A percentile compares a stretch with the other conserved stretches of the same genome.
phyloP scores from a whole-genome alignment of 2,888 invertebrate genomes.

The Mythimna impura region DNA sequence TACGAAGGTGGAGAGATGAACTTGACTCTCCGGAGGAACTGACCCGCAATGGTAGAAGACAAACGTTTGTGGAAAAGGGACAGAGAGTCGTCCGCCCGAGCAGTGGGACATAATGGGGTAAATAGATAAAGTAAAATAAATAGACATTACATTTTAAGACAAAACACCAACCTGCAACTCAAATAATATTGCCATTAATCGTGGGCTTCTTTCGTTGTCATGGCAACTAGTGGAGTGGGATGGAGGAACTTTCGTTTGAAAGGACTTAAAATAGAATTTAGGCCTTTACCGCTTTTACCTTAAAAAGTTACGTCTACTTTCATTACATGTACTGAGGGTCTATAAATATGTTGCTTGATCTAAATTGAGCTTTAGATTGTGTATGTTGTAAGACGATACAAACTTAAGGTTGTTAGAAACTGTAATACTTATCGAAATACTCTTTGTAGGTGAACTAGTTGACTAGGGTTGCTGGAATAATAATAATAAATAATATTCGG shows the following conservation, averaged over 20 bases:
- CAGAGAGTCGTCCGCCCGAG: no score
- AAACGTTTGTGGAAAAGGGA: no score
- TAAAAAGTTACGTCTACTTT: conserved; percentile 1
- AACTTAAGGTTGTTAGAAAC: conserved; percentile 17
- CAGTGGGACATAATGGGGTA: background rate
- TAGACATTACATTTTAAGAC: no score
- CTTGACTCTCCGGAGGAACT: no score
- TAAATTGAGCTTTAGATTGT: background rate
- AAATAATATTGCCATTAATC: no score
- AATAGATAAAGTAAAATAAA: no score
- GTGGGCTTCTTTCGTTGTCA: no score
- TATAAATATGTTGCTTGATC: conserved; percentile 16
- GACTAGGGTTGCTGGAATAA: background rate
- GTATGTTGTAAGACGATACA: conserved; percentile 22
- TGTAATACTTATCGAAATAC: conserved; percentile 21
- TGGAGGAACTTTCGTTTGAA: background rate
- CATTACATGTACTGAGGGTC: conserved; percentile 6
- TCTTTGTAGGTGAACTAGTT: conserved; percentile 14
- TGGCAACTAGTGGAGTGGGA: background rate
- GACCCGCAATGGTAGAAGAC: no score
- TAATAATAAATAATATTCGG: no score
- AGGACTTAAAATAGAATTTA: background rate
- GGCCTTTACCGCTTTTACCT: conserved; percentile 13
- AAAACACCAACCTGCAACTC: no score
- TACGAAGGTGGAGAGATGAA: no score